These are phyloP conservation scores for Phodopus roborovskii DNA, from an alignment of 2,113 vertebrate species.

Conservation along the genomic window DNA sequence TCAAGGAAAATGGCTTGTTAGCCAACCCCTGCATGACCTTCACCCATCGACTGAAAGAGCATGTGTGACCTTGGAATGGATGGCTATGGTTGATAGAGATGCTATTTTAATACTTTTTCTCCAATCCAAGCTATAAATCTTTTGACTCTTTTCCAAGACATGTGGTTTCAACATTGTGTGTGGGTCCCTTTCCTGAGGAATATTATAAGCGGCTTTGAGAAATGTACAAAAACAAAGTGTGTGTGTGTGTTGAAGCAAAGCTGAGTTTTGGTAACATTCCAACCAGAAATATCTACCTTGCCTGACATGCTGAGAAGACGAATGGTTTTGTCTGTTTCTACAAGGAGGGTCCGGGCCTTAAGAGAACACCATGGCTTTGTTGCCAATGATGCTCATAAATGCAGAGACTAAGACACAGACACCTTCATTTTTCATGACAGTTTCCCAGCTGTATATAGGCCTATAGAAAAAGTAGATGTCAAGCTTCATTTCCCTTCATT, in stretches of 20 bases:
- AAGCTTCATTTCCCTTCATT: not conserved
- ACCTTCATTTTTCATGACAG: not conserved
- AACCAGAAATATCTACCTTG: constrained; percentile 14
- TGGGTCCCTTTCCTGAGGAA: constrained; percentile 22
- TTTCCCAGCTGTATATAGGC: not conserved
- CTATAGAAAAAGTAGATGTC: not conserved
- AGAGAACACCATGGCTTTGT: not conserved
- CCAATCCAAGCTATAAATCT: constrained; percentile 15
- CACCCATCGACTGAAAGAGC: not conserved
- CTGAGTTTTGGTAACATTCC: not conserved
- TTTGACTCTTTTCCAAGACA: constrained; percentile 43
- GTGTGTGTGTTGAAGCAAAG: not conserved
- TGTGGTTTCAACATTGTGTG: not conserved
- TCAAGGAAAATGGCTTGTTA: not conserved
- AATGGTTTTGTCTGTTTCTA: not conserved
- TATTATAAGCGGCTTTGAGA: constrained; percentile 35
- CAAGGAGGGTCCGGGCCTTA: not conserved
- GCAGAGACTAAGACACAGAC: not conserved
- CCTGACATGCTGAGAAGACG: not conserved
- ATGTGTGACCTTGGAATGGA: not conserved
- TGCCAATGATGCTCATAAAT: not conserved
- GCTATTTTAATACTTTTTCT: constrained; percentile 31
- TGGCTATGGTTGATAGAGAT: not conserved
- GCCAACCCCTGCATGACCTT: not conserved
- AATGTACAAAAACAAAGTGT: constrained; percentile 32